Base-by-base conservation (phyloP, 2,113 vertebrate genomes). In the Syngnathus typhle region DNA sequence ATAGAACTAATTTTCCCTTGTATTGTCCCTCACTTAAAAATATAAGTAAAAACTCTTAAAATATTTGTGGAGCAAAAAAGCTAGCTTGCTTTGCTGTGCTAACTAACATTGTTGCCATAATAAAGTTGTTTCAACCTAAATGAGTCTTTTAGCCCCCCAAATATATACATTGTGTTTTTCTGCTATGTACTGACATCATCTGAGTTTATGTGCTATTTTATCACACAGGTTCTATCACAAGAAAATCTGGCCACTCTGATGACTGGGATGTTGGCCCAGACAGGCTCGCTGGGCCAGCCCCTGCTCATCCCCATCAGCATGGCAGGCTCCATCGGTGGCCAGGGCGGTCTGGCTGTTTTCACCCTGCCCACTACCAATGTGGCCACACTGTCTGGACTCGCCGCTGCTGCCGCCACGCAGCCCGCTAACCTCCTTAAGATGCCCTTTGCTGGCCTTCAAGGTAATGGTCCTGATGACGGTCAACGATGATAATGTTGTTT, bases 301-400 rank as follows among this genome's bases (percentile, higher is more conserved):
- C 88, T 99, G 89, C 92, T 99, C 88, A 97, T 99, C 89, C 97
- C 97, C 79, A 88, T 99, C 87, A 98, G 91, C 83, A 93, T 99
- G 95, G 93, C 94, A 54, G 93, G 94, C 80, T 94, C 96, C 86
- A 90, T 96, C 74, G 91, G 91, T n/a, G 92, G 93, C 70, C 95
- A 96, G 89, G 94, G 94, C 60, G 94, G 95, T 75, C 91, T 99
- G 86, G 95, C 95, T 67, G 91, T 99, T 77, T 92, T 96, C 85
- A 98, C 95, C 78, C 90, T 98, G 80, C 96, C 96, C 75, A 93
- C 95, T 61, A 94, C 94, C 86, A 96, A 89, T 7, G 89, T 99
- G 73, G 94, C 96, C 65, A 90, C 95, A 77, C 91, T 98, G 47
- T 93, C 95, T 39, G 95, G 93, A 79, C 83, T 98, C 43, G 82